Evolutionary conservation across 1,140 invertebrate species (phyloP).

Genomic region (Scaptomyza graminum): DNA sequence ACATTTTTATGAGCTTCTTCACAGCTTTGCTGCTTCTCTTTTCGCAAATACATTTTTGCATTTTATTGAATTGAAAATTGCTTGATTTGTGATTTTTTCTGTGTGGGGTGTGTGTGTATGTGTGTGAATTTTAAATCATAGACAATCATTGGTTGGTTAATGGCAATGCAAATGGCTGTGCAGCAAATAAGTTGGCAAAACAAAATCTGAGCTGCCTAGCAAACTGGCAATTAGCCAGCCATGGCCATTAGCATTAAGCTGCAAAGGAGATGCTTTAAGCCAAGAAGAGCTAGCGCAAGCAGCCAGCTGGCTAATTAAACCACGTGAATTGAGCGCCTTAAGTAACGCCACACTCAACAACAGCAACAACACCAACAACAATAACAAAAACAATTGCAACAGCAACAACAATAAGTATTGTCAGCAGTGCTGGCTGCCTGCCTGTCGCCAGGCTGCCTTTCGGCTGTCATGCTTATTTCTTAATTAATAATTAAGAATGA

Average conservation of each 20-base stretch:
- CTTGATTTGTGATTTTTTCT: slow-evolving; percentile 20
- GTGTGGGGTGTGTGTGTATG: neutral
- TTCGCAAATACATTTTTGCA: slow-evolving; percentile 64
- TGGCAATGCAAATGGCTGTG: slow-evolving; percentile 44
- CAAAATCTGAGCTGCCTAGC: slow-evolving; percentile 20
- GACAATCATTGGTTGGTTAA: slow-evolving; percentile 20
- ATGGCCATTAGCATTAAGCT: slow-evolving; percentile 54
- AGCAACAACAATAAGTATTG: slow-evolving; percentile 47
- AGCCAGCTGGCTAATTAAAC: slow-evolving; percentile 65
- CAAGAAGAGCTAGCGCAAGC: neutral
- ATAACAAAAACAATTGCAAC: slow-evolving; percentile 16
- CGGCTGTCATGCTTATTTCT: slow-evolving; percentile 71
- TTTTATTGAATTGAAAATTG: slow-evolving; percentile 69
- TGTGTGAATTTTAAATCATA: neutral
- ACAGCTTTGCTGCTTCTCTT: slow-evolving; percentile 40
- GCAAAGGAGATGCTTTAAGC: slow-evolving; percentile 45
- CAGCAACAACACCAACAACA: slow-evolving; percentile 4
- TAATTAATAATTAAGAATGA: slow-evolving; percentile 81
- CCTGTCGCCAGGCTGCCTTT: neutral
- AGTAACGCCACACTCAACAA: slow-evolving; percentile 60
- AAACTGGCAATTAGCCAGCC: slow-evolving; percentile 56
- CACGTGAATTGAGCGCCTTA: slow-evolving; percentile 57
- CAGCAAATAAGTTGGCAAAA: slow-evolving; percentile 16
- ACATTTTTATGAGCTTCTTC: slow-evolving; percentile 72
- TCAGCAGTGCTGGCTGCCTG: slow-evolving; percentile 21